Evolutionary conservation across 2,113 vertebrate species (phyloP).

Genomic region (Ammodytes marinus): DNA sequence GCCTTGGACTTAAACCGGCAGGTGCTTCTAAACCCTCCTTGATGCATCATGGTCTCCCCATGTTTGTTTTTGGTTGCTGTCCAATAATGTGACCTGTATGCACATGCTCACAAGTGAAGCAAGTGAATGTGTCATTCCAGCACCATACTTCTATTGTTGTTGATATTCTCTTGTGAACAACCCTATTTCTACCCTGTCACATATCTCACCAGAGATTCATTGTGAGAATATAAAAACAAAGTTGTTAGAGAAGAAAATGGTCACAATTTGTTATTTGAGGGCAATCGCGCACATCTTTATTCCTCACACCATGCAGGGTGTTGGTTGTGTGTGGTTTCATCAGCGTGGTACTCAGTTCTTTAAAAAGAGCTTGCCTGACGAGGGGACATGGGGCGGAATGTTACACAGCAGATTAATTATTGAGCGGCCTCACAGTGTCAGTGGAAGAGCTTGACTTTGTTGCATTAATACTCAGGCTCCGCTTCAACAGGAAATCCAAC

Average conservation of each 20-base stretch:
- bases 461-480: slow-evolving; percentile 48
- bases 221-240: neutral
- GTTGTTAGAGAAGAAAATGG: neutral
- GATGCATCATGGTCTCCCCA: slow-evolving; percentile 15
- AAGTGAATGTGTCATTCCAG: neutral
- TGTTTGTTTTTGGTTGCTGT: slow-evolving; percentile 32
- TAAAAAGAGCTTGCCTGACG: slow-evolving; percentile 15
- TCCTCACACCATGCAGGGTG: slow-evolving; percentile 12
- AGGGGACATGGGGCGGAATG: slow-evolving; percentile 8
- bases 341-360: slow-evolving; percentile 12
- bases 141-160: neutral
- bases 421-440: slow-evolving; percentile 8
- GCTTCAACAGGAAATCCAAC: slow-evolving; percentile 57
- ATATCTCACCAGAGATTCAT: neutral
- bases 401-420: slow-evolving; percentile 49
- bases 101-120: neutral
- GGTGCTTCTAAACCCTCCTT: slow-evolving; percentile 39
- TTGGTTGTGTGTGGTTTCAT: slow-evolving; percentile 45
- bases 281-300: neutral
- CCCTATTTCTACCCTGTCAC: neutral
- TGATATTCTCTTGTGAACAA: neutral
- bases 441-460: slow-evolving; percentile 23
- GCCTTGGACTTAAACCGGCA: slow-evolving; percentile 7
- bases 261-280: neutral
- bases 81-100: slow-evolving; percentile 24